phyloP scores from a whole-genome alignment of 2,797 vertebrate species.

The Florisuga fusca region DNA sequence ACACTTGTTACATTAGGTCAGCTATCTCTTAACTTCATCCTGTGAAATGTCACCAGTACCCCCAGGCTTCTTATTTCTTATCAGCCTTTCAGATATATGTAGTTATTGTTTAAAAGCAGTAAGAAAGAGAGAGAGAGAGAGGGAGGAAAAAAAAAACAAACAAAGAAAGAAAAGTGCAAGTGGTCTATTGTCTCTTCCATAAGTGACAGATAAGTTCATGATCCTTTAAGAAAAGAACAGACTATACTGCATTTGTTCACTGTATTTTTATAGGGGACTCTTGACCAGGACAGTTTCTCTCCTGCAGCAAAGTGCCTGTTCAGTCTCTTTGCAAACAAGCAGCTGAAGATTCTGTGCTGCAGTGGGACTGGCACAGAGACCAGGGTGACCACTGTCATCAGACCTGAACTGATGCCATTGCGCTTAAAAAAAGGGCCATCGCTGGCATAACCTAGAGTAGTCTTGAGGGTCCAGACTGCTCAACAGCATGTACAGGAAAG shows the following conservation, averaged over 20 bases:
- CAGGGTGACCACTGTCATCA: neutral
- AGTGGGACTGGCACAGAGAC: neutral
- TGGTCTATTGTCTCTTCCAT: neutral
- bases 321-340: neutral
- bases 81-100: constrained; percentile 52
- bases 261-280: neutral
- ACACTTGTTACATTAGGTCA: constrained; percentile 75
- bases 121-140: neutral
- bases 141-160: no score
- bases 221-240: neutral
- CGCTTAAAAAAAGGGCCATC: neutral
- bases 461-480: neutral
- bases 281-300: neutral
- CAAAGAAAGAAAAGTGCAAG: neutral
- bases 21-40: constrained; percentile 74
- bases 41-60: constrained; percentile 76
- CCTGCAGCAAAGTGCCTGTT: neutral
- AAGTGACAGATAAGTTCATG: neutral
- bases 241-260: neutral
- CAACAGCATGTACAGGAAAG: neutral
- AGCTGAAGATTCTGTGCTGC: neutral
- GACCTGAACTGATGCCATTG: accelerated
- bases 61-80: constrained; percentile 57
- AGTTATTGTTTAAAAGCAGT: constrained; percentile 46
- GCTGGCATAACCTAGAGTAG: neutral